Conservation (phyloP, 2,888 invertebrate genomes). For the Esperia sulphurella region DNA sequence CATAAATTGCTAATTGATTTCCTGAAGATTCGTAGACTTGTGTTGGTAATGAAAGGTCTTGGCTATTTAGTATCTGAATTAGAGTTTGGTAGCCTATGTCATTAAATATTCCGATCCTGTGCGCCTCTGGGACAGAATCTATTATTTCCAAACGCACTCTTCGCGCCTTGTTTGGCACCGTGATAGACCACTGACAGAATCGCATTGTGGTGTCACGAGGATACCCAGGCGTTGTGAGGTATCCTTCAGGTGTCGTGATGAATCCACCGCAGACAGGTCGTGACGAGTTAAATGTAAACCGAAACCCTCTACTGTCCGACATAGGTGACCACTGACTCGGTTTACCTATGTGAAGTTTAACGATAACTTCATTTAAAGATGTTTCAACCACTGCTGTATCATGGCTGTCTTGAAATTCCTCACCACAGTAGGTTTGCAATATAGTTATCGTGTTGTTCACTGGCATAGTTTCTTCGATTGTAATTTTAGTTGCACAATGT, state of each 20-base stretch:
- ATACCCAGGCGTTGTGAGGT: constrained; percentile 85
- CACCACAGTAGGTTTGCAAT: constrained; percentile 43
- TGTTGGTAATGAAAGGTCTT: constrained; percentile 25
- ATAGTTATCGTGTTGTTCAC: constrained; percentile 39
- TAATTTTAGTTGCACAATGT: constrained; percentile 52
- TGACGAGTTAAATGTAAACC: constrained; percentile 80
- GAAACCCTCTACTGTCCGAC: constrained; percentile 74
- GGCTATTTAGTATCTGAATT: constrained; percentile 44
- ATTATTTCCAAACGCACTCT: constrained; percentile 73
- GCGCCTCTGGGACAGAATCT: constrained; percentile 59
- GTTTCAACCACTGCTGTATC: constrained; percentile 36
- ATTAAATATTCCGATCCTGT: constrained; percentile 71
- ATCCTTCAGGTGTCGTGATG: constrained; percentile 81
- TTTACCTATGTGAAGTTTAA: constrained; percentile 51
- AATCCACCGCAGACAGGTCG: constrained; percentile 82
- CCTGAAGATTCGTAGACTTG: constrained; percentile 80
- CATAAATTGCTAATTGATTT: constrained; percentile 81
- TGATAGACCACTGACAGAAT: constrained; percentile 58
- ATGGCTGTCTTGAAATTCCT: constrained; percentile 21
- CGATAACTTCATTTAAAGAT: constrained; percentile 47
- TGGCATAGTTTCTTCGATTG: constrained; percentile 47
- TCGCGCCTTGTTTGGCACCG: constrained; percentile 49
- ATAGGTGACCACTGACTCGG: constrained; percentile 43
- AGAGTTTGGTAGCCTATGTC: constrained; percentile 66
- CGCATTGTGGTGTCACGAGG: constrained; percentile 59